phyloP scores from a whole-genome alignment of 2,888 invertebrate genomes.

The Tiphia femorata region DNA sequence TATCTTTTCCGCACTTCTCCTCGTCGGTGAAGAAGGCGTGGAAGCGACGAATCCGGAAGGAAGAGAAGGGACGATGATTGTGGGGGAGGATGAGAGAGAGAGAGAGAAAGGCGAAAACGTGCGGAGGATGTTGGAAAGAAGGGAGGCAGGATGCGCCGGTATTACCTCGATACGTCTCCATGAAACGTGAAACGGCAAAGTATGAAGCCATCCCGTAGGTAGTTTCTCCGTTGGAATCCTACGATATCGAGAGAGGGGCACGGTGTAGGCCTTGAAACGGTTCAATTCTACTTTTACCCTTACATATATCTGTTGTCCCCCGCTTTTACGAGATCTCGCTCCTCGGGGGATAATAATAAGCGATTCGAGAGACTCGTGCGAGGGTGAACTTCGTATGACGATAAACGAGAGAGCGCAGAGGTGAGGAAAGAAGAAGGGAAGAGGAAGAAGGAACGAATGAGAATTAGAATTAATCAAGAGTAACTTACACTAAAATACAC shows the following conservation, averaged over 20 bases:
- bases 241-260: neutral
- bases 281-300: neutral
- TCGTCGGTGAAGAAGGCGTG: neutral
- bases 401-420: no score
- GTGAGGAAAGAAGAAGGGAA: no score
- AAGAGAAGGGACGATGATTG: no score
- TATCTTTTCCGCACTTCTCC: conserved; percentile 19
- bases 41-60: neutral
- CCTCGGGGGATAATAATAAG: no score
- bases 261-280: no score
- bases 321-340: neutral
- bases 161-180: conserved; percentile 26
- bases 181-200: conserved; percentile 14
- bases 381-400: no score
- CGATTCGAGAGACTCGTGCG: no score
- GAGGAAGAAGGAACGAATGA: no score
- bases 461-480: no score
- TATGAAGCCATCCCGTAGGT: conserved; percentile 6
- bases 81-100: conserved; percentile 8
- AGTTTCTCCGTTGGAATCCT: neutral
- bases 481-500: no score
- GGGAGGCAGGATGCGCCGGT: conserved; percentile 2
- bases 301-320: no score
- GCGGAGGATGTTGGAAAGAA: neutral
- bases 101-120: neutral